Percentiles rank a stretch among this genome's conserved stretches.
These are phyloP conservation scores for Budorcas taxicolor DNA, from an alignment of 2,113 vertebrate species.

Conservation along the genomic window DNA sequence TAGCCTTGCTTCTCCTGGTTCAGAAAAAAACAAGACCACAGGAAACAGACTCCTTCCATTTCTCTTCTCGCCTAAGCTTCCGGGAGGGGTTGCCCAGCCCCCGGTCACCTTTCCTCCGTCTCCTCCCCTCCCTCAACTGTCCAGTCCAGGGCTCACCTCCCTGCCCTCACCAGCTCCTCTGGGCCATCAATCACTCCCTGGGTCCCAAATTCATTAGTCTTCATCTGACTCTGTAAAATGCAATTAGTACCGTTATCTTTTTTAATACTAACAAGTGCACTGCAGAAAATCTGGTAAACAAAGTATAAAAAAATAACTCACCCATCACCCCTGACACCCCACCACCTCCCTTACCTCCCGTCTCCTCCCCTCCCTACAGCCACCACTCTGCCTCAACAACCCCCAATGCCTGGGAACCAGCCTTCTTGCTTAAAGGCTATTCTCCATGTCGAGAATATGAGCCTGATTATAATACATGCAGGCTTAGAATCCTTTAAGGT, in stretches of 20 bases:
- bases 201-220: neutral
- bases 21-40: neutral
- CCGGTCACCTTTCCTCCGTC: neutral
- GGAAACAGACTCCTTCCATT: neutral
- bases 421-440: neutral
- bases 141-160: neutral
- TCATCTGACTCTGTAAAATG: neutral
- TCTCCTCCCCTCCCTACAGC: neutral
- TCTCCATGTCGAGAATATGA: neutral
- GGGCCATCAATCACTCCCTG: neutral
- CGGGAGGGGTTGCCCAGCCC: neutral
- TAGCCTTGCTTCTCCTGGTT: neutral
- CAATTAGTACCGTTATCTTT: neutral
- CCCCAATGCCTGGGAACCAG: neutral
- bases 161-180: neutral
- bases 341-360: neutral
- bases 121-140: too few species aligned
- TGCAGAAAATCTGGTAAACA: neutral
- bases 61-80: neutral
- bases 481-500: neutral
- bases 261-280: neutral
- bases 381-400: neutral
- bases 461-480: neutral
- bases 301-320: neutral
- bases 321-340: too few species aligned